phyloP scores from a whole-genome alignment of 2,888 invertebrate genomes.

The Saturnia japonica region DNA sequence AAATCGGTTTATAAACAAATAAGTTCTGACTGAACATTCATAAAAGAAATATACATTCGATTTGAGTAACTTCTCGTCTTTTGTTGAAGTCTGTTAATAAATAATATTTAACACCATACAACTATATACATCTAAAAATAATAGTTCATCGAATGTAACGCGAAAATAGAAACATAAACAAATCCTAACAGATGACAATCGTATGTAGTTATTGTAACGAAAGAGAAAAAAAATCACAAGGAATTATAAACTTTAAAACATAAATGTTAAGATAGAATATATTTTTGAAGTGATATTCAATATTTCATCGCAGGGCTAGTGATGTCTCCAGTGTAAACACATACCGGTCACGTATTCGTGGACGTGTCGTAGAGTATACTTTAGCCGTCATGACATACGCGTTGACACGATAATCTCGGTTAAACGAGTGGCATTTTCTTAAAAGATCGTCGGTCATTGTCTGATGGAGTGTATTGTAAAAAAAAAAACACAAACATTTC shows the following conservation, averaged over 20 bases:
- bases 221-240: not conserved
- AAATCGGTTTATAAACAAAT: no score
- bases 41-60: no score
- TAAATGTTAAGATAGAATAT: constrained; percentile 21
- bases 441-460: constrained; percentile 26
- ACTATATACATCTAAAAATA: not conserved
- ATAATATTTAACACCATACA: not conserved
- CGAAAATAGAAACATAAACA: constrained; percentile 13
- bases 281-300: constrained; percentile 19
- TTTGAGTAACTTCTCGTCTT: no score
- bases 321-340: constrained; percentile 59
- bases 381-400: constrained; percentile 50
- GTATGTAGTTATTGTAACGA: constrained; percentile 27
- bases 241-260: constrained; percentile 9
- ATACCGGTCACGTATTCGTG: constrained; percentile 59
- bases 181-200: constrained; percentile 21
- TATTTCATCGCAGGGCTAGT: constrained; percentile 43
- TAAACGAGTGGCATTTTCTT: constrained; percentile 31
- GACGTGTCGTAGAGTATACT: constrained; percentile 64
- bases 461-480: constrained; percentile 15
- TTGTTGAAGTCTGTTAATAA: no score
- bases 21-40: no score
- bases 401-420: constrained; percentile 69
- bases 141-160: constrained; percentile 12
- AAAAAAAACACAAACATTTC: constrained; percentile 9